phyloP scores from a whole-genome alignment of 2,888 invertebrate genomes.

The Chirona hameri region DNA sequence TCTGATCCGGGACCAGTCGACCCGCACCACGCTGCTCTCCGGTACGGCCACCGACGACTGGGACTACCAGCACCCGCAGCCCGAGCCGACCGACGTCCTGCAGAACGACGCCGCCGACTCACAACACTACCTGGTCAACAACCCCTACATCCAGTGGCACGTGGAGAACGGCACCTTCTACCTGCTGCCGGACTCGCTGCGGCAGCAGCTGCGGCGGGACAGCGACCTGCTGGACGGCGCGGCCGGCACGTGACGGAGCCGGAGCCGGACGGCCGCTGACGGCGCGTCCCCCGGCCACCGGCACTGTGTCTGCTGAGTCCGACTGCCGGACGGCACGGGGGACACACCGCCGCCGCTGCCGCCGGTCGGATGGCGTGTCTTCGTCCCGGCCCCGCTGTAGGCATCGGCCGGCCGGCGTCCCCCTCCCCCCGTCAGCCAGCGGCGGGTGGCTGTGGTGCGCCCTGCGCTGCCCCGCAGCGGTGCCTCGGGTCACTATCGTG shows the following conservation, averaged over 20 bases:
- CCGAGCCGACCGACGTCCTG: neutral
- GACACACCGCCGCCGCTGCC: no score
- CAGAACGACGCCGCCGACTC: slow-evolving; percentile 1
- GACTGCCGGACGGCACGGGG: no score
- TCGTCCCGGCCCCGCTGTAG: no score
- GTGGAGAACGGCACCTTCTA: slow-evolving; percentile 24
- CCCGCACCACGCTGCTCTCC: neutral
- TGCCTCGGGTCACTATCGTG: no score
- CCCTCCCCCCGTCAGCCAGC: no score
- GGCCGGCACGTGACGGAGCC: neutral
- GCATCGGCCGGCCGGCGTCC: no score
- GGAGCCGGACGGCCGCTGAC: no score
- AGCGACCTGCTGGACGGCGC: neutral
- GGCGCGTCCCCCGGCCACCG: no score
- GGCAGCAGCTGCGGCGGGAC: neutral
- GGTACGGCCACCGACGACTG: neutral
- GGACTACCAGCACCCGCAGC: slow-evolving; percentile 1
- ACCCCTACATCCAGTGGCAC: slow-evolving; percentile 28
- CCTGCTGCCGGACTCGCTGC: slow-evolving; percentile 9
- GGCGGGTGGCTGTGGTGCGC: no score
- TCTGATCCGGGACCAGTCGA: neutral
- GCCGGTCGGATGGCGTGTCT: no score
- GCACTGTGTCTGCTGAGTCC: no score
- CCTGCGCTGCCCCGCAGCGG: no score
- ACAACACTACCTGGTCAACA: neutral